Evolutionary conservation across 2,113 vertebrate genomes (phyloP).

Genomic region (Thinocorus orbignyianus): DNA sequence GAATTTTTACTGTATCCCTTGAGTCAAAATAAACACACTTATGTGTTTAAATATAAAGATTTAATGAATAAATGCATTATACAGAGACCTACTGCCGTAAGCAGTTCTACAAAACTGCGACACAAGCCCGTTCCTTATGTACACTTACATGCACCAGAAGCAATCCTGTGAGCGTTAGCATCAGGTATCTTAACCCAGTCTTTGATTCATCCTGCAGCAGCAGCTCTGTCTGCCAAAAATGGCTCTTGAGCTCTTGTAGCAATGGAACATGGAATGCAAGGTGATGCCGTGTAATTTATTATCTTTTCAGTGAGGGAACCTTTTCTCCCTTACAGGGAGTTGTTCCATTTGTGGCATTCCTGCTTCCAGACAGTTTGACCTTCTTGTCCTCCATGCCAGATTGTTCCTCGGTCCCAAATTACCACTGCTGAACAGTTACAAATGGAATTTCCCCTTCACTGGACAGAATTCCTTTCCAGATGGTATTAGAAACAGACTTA

Average conservation of each 20-base stretch:
- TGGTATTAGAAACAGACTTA: background rate
- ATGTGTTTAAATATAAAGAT: background rate
- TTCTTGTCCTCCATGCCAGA: background rate
- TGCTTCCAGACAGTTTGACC: background rate
- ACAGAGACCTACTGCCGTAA: no score
- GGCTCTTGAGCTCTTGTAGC: background rate
- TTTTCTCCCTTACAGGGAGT: background rate
- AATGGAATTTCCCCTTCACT: background rate
- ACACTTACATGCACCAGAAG: no score
- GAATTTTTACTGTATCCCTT: background rate
- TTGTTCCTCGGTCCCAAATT: background rate
- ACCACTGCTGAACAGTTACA: background rate
- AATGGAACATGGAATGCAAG: no score
- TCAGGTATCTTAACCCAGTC: background rate
- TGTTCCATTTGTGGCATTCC: background rate
- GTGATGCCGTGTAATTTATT: background rate
- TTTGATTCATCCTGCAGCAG: background rate
- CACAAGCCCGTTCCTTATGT: background rate
- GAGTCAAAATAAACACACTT: background rate
- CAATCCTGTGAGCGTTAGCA: background rate
- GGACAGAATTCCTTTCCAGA: background rate
- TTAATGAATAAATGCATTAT: background rate
- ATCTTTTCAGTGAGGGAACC: background rate
- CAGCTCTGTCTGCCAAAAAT: background rate
- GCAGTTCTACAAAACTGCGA: background rate